phyloP scores from a whole-genome alignment of 2,797 vertebrate genomes.

The Chaetodon trifasciatus region DNA sequence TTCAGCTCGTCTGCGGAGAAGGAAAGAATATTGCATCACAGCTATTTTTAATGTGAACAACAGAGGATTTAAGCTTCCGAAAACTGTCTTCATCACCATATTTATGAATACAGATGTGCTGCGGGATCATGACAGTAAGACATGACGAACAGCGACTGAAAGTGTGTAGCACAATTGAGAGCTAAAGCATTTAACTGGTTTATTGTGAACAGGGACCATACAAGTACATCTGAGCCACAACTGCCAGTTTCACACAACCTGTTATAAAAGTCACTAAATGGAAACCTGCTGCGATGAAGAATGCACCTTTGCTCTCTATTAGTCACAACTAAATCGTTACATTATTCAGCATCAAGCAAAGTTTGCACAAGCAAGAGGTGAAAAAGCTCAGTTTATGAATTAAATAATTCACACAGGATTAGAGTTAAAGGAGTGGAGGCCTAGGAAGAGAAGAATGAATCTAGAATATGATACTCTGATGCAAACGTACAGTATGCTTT shows the following conservation, averaged over 20 bases:
- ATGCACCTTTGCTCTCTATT: slow-evolving; percentile 13
- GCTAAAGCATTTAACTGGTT: slow-evolving; percentile 27
- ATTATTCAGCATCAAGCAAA: slow-evolving; percentile 37
- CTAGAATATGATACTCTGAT: slow-evolving; percentile 44
- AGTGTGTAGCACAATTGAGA: slow-evolving; percentile 13
- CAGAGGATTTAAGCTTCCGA: background rate
- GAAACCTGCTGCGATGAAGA: slow-evolving; percentile 42
- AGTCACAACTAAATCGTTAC: slow-evolving; percentile 21
- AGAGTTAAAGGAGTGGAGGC: slow-evolving; percentile 54
- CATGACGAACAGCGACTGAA: background rate
- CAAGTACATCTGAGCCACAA: slow-evolving; percentile 1
- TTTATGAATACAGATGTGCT: slow-evolving; percentile 8
- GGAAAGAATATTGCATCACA: slow-evolving; percentile 9
- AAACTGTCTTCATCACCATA: slow-evolving; percentile 18
- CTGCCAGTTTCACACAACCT: slow-evolving; percentile 32
- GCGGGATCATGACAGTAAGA: slow-evolving; percentile 1
- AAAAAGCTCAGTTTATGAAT: slow-evolving; percentile 56
- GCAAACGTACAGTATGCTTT: slow-evolving; percentile 57
- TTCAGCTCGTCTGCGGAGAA: slow-evolving; percentile 41
- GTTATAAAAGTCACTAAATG: slow-evolving; percentile 32
- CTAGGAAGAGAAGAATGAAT: slow-evolving; percentile 36
- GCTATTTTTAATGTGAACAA: slow-evolving; percentile 23
- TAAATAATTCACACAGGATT: slow-evolving; percentile 60
- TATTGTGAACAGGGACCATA: slow-evolving; percentile 13
- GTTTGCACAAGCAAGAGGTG: slow-evolving; percentile 38